Percentiles rank a stretch among this genome's conserved stretches.
phyloP scores from a whole-genome alignment of 2,113 vertebrate species.

The Anarrhichthys ocellatus region DNA sequence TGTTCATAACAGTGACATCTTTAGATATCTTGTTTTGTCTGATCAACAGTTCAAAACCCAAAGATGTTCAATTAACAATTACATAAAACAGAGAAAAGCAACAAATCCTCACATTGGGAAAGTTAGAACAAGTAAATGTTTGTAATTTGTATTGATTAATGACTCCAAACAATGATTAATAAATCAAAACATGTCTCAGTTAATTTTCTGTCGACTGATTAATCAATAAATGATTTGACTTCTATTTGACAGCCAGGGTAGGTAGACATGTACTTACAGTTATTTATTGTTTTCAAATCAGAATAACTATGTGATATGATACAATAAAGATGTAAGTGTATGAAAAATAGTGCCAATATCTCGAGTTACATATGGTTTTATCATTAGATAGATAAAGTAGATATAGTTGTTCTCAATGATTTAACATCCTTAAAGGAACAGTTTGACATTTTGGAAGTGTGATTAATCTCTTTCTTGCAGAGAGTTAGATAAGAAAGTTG shows the following conservation, averaged over 20 bases:
- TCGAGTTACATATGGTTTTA: not conserved
- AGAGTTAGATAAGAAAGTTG: too few species aligned
- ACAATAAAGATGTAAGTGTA: not conserved
- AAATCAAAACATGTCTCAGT: not conserved
- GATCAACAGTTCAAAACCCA: not conserved
- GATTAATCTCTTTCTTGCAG: too few species aligned
- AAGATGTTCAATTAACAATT: not conserved
- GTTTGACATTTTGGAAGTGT: too few species aligned
- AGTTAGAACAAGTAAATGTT: not conserved
- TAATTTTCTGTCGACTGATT: not conserved
- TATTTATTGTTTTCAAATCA: not conserved
- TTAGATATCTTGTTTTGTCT: not conserved
- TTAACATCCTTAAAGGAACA: too few species aligned
- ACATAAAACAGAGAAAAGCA: not conserved
- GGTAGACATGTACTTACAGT: not conserved
- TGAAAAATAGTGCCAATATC: not conserved
- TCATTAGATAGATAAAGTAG: not conserved
- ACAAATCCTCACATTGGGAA: not conserved
- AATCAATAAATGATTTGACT: not conserved
- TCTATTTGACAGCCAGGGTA: not conserved
- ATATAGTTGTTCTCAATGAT: too few species aligned
- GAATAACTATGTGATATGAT: not conserved
- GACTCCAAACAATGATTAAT: not conserved
- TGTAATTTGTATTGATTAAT: not conserved
- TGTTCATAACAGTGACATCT: not conserved